phyloP scores from a whole-genome alignment of 2,888 invertebrate genomes.

The Pyrrhosoma nymphula region DNA sequence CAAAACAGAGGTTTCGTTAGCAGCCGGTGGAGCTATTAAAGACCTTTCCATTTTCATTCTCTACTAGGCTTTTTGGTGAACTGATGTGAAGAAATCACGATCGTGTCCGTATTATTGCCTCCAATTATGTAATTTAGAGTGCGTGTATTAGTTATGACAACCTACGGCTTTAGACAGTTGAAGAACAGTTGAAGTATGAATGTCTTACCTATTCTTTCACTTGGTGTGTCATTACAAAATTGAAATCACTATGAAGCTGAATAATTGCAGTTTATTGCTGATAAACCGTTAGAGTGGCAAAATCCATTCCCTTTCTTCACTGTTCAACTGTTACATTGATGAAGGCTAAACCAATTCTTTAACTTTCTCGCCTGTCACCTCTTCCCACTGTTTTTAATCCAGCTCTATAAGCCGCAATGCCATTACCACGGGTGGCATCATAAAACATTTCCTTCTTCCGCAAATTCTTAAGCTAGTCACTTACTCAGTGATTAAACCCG shows the following conservation, averaged over 20 bases:
- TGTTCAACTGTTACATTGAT: not conserved
- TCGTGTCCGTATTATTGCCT: not conserved
- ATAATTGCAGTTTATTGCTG: not conserved
- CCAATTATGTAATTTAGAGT: not conserved
- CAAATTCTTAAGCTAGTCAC: not conserved
- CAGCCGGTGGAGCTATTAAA: too few species aligned
- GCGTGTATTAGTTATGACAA: not conserved
- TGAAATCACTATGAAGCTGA: not conserved
- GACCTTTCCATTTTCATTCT: not conserved
- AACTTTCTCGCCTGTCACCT: not conserved
- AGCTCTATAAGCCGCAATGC: not conserved
- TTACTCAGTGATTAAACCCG: too few species aligned
- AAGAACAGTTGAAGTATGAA: not conserved
- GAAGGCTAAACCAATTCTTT: not conserved
- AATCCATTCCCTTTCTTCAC: not conserved
- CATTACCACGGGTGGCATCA: not conserved
- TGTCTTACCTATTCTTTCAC: not conserved
- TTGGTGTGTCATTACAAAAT: not conserved
- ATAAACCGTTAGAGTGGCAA: not conserved
- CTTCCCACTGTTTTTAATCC: not conserved
- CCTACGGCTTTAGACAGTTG: not conserved
- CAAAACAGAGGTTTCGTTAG: too few species aligned
- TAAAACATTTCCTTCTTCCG: not conserved
- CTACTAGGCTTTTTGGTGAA: not conserved
- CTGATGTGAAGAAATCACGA: not conserved